phyloP scores from a whole-genome alignment of 1,140 invertebrate genomes.

The Nixonia krombeini region DNA sequence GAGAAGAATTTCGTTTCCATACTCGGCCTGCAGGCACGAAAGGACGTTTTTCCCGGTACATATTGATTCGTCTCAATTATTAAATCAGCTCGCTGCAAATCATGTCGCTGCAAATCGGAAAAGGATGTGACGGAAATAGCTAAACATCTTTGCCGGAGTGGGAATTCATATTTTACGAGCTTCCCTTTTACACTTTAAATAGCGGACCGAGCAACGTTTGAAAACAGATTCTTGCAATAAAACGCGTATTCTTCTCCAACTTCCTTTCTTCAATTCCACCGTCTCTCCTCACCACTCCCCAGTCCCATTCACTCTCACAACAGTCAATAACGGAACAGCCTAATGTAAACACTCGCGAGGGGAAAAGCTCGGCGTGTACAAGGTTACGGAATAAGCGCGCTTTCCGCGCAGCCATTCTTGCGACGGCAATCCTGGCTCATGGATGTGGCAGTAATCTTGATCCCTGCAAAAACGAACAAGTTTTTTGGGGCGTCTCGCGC shows the following conservation, averaged over 20 bases:
- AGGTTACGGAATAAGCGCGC: conserved; percentile 30
- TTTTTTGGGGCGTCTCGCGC: conserved; percentile 28
- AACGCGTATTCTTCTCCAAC: neutral
- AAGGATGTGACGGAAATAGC: too few species aligned
- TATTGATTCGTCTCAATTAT: too few species aligned
- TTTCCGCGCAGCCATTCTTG: conserved; percentile 14
- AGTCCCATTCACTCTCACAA: too few species aligned
- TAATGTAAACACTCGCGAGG: conserved; percentile 36
- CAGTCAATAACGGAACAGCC: conserved; percentile 27
- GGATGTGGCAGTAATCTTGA: conserved; percentile 31
- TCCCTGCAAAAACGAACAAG: conserved; percentile 33
- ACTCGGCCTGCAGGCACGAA: too few species aligned
- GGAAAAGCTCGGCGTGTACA: conserved; percentile 23
- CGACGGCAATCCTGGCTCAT: conserved; percentile 24
- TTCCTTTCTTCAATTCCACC: conserved; percentile 11
- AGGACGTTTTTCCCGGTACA: too few species aligned
- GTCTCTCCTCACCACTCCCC: too few species aligned
- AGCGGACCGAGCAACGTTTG: too few species aligned
- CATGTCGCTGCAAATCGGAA: too few species aligned
- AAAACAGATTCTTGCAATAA: conserved; percentile 8
- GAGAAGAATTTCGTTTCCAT: conserved; percentile 18
- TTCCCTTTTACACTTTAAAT: too few species aligned
- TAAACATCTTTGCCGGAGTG: too few species aligned
- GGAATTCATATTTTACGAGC: too few species aligned
- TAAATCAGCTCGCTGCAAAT: too few species aligned